phyloP scores from a whole-genome alignment of 2,113 vertebrate species.

The Catharus fuscescens region DNA sequence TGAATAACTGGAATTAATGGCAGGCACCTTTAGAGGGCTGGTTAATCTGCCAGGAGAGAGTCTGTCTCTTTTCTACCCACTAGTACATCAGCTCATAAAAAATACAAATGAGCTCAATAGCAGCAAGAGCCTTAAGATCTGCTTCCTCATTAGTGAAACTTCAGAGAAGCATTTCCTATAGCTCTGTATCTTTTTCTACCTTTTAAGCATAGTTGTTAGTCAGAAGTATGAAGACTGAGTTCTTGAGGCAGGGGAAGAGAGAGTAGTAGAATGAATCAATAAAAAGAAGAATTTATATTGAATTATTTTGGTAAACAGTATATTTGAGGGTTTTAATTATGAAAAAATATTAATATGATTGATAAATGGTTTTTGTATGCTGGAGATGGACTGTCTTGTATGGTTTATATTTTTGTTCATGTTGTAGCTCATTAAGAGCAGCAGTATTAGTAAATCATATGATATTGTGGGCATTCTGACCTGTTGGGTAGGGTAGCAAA shows the following conservation, averaged over 20 bases:
- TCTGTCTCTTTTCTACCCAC: conserved; percentile 69
- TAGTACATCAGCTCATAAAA: conserved; percentile 71
- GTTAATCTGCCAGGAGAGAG: conserved; percentile 67
- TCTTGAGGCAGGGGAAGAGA: not conserved
- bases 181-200: conserved; percentile 36
- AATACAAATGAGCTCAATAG: conserved; percentile 67
- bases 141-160: conserved; percentile 66
- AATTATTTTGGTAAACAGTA: not conserved
- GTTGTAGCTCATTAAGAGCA: not conserved
- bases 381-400: not conserved
- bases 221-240: not conserved
- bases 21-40: conserved; percentile 58
- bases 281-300: not conserved
- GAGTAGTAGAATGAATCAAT: not conserved
- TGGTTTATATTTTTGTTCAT: not conserved
- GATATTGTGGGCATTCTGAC: not conserved
- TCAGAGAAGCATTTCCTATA: conserved; percentile 56
- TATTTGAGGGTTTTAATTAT: not conserved
- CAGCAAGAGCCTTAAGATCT: conserved; percentile 66
- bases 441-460: not conserved
- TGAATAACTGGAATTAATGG: conserved; percentile 64
- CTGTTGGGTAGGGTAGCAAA: not conserved
- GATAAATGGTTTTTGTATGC: not conserved
- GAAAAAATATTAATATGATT: not conserved
- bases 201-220: conserved; percentile 19